Evolutionary conservation across 1,140 invertebrate species (phyloP), one percentile per base, ranked within the genome.

Genomic region (Pantala flavescens): DNA sequence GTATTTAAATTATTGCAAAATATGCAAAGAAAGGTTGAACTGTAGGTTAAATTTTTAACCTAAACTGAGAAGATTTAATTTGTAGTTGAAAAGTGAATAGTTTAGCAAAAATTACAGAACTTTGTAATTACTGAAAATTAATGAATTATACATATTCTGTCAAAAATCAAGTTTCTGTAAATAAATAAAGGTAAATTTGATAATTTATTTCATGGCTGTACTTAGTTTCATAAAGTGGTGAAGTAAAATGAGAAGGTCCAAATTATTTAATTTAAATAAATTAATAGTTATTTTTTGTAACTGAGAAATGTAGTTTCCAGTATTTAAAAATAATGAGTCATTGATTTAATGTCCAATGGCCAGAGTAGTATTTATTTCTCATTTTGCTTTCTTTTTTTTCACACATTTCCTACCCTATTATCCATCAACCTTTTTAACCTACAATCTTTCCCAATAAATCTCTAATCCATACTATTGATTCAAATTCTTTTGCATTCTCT

Each of bases 311-410:
- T 63, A 21, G 1, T 63, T 63, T 3, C 16, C n/a, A 63, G 49
- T 63, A 63, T 63, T 3, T 63, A 63, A 36, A 36, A 9, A 36
- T 36, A 9, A 3, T 63, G 49, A 63, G 49, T 63, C 49, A 63
- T 63, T 19, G 49, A 63, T 63, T 1, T 5, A 63, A 63, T 63
- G 3, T 63, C 16, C 12, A 63, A 63, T 63, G 14, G 49, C 49
- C 49, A 63, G 49, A 63, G 49, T 63, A 63, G 49, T 63, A 63
- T 63, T 63, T 63, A 63, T 63, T 63, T 63, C 49, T 63, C 49
- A 63, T 21, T 63, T 63, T 63, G 49, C 49, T 63, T 63, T 63
- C 49, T 63, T 63, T 63, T 49, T n/a, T 63, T 63, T 63, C 49
- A 63, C 49, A 63, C 49, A 7, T 63, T 63, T 14, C 49, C 49